phyloP scores from a whole-genome alignment of 1,140 invertebrate species.

The Ceratina japonica region DNA sequence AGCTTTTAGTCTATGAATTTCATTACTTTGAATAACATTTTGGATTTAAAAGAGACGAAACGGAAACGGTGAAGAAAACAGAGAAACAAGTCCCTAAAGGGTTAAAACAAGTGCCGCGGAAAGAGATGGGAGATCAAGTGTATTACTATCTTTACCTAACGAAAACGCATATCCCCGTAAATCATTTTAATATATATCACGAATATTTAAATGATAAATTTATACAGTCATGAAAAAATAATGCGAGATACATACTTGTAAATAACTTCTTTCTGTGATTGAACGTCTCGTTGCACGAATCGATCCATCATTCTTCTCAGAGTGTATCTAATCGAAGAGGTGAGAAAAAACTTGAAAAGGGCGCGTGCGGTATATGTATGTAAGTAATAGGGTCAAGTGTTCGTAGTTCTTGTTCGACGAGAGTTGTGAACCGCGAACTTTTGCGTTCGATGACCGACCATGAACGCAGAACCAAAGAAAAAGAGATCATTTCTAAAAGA shows the following conservation, averaged over 20 bases:
- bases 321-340: background rate
- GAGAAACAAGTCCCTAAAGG: slow-evolving; percentile 12
- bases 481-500: slow-evolving; percentile 2
- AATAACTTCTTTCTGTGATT: slow-evolving; percentile 17
- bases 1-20: slow-evolving; percentile 14
- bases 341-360: slow-evolving; percentile 1
- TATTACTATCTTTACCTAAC: background rate
- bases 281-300: slow-evolving; percentile 21
- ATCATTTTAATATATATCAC: slow-evolving; percentile 1
- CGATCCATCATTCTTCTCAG: slow-evolving; percentile 19
- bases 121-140: background rate
- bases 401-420: slow-evolving; percentile 20
- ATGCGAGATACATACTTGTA: background rate
- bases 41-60: background rate
- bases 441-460: slow-evolving; percentile 48
- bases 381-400: slow-evolving; percentile 30
- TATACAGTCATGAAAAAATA: background rate
- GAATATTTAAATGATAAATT: slow-evolving; percentile 3
- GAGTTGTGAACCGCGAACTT: slow-evolving; percentile 43
- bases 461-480: slow-evolving; percentile 40
- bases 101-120: slow-evolving; percentile 12
- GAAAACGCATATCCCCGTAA: background rate
- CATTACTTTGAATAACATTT: slow-evolving; percentile 28
- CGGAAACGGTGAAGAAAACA: background rate
- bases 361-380: background rate